These are phyloP conservation scores for Urosaurus nigricauda DNA, from an alignment of 2,797 vertebrate genomes.

Conservation along the genomic window DNA sequence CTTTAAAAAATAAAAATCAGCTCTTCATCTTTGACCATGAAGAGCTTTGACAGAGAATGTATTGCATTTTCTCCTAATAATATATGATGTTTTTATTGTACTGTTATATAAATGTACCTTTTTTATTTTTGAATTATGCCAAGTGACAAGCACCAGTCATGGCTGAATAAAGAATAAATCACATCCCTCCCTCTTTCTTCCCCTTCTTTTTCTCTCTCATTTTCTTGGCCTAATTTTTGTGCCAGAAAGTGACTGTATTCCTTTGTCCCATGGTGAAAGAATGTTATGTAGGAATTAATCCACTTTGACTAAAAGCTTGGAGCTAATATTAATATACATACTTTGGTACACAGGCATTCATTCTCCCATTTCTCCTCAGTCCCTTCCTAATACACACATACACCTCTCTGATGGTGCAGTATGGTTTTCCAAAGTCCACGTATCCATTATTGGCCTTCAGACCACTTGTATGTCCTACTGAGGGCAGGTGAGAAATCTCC, in stretches of 20 bases:
- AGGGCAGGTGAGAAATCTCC: not conserved
- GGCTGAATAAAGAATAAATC: constrained; percentile 50
- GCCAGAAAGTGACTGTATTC: constrained; percentile 53
- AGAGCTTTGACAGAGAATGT: constrained; percentile 64
- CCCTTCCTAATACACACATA: not conserved
- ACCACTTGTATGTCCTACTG: not conserved
- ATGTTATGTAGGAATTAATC: constrained; percentile 42
- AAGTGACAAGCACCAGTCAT: constrained; percentile 40
- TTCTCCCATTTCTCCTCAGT: not conserved
- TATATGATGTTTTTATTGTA: constrained; percentile 65
- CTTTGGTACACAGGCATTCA: not conserved
- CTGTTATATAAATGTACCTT: constrained; percentile 65
- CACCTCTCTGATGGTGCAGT: not conserved
- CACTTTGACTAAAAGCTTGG: constrained; percentile 61
- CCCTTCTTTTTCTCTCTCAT: constrained; percentile 27
- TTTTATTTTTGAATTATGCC: constrained; percentile 69
- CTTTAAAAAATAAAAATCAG: constrained; percentile 20
- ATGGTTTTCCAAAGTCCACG: fast-evolving
- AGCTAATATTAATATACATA: not conserved
- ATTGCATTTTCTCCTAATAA: constrained; percentile 58
- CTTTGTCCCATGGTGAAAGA: constrained; percentile 52
- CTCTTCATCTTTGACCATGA: constrained; percentile 60
- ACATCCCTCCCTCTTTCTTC: not conserved
- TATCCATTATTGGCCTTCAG: constrained; percentile 9
- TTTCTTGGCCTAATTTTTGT: constrained; percentile 34